These are phyloP conservation scores for Gymnogyps californianus DNA, from an alignment of 2,113 vertebrate genomes.

Conservation along the genomic window DNA sequence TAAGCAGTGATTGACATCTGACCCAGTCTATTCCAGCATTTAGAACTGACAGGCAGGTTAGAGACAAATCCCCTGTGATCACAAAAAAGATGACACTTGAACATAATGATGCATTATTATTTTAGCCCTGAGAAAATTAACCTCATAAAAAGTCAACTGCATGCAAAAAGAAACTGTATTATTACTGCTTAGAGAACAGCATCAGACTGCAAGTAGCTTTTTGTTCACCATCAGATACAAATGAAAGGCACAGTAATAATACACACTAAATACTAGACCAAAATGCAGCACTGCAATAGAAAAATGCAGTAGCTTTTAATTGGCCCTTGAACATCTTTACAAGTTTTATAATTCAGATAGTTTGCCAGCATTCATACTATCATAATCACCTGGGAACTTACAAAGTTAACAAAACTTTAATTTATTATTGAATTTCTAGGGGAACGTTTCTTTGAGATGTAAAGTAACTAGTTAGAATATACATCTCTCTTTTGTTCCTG, in stretches of 20 bases:
- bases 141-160: background rate
- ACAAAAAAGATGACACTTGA: background rate
- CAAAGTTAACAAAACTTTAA: background rate
- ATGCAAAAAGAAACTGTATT: background rate
- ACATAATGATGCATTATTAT: background rate
- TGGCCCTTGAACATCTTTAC: background rate
- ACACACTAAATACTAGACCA: background rate
- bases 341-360: background rate
- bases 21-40: background rate
- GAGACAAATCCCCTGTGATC: background rate
- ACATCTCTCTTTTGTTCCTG: background rate
- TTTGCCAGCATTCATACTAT: background rate
- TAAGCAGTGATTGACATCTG: constrained; percentile 1
- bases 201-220: background rate
- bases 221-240: background rate
- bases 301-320: background rate
- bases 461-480: background rate
- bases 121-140: constrained; percentile 27
- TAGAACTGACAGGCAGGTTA: constrained; percentile 1
- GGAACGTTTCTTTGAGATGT: background rate
- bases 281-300: background rate
- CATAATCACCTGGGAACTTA: background rate
- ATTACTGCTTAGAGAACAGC: background rate
- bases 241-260: background rate
- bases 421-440: background rate